These are phyloP conservation scores for Drosophila chauvacae DNA, from an alignment of 1,140 invertebrate species.

Conservation along the genomic window DNA sequence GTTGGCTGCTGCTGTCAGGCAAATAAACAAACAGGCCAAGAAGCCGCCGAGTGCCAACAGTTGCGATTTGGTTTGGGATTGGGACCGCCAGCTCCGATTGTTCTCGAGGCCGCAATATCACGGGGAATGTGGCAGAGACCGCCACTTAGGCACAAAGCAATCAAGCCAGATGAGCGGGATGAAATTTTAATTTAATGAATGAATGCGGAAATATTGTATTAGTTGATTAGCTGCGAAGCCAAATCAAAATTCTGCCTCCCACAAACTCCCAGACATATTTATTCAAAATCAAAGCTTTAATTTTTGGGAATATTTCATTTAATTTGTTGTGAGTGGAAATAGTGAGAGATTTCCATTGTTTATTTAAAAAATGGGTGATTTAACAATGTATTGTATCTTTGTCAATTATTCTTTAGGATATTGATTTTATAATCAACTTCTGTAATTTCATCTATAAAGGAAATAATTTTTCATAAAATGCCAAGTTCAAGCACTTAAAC, in stretches of 20 bases:
- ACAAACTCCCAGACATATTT: neutral
- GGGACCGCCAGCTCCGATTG: conserved; percentile 36
- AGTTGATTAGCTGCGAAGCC: conserved; percentile 71
- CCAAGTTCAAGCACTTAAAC: neutral
- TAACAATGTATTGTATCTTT: neutral
- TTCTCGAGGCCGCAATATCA: conserved; percentile 35
- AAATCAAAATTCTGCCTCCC: conserved; percentile 19
- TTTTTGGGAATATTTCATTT: neutral
- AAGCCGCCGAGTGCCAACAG: conserved; percentile 63
- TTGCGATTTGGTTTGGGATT: conserved; percentile 77
- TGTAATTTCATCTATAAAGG: neutral
- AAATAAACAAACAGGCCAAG: conserved; percentile 62
- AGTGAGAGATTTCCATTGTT: neutral
- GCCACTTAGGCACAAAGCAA: conserved; percentile 77
- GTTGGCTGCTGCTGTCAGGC: conserved; percentile 30
- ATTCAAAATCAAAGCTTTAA: neutral
- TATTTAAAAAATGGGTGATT: neutral
- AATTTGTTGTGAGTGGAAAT: neutral
- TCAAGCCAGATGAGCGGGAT: conserved; percentile 79
- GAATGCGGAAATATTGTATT: conserved; percentile 75
- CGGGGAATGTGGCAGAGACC: conserved; percentile 26
- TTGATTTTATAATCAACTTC: too few relatives aligned
- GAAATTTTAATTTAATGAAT: conserved; percentile 83
- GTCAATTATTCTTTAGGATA: neutral
- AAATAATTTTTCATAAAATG: neutral